Evolutionary conservation across 2,888 invertebrate genomes (phyloP).

Genomic region (Ennomos erosarius): DNA sequence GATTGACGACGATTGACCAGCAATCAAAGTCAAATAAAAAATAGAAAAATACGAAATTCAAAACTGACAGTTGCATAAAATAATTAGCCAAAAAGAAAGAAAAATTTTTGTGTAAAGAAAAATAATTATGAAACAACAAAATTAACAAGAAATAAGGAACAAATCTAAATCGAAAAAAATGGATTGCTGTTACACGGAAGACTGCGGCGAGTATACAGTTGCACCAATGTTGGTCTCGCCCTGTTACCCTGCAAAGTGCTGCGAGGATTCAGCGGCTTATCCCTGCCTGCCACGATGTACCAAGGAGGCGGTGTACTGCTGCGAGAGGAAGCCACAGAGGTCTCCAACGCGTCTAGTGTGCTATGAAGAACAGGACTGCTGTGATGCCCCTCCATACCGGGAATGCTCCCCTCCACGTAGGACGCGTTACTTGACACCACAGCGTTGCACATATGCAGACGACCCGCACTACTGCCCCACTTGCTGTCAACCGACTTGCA

Average conservation of each 20-base stretch:
- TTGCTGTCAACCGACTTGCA: slow-evolving; percentile 46
- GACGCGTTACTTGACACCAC: background rate
- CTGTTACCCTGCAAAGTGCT: slow-evolving; percentile 50
- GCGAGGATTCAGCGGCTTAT: slow-evolving; percentile 51
- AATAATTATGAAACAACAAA: slow-evolving; percentile 29
- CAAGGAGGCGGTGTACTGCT: slow-evolving; percentile 54
- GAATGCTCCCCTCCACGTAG: no score
- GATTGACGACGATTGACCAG: background rate
- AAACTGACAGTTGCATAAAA: slow-evolving; percentile 11
- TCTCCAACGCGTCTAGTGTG: slow-evolving; percentile 16
- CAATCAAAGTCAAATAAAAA: slow-evolving; percentile 5
- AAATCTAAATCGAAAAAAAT: slow-evolving; percentile 57
- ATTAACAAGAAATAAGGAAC: slow-evolving; percentile 10
- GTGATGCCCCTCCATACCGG: background rate
- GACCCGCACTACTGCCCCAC: slow-evolving; percentile 26
- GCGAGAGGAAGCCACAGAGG: slow-evolving; percentile 47
- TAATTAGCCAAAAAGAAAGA: slow-evolving; percentile 27
- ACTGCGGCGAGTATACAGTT: slow-evolving; percentile 60
- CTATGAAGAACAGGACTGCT: slow-evolving; percentile 24
- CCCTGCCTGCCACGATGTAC: slow-evolving; percentile 63
- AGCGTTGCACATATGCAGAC: slow-evolving; percentile 18
- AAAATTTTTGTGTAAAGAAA: slow-evolving; percentile 36
- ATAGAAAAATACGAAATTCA: slow-evolving; percentile 8
- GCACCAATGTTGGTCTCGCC: slow-evolving; percentile 60
- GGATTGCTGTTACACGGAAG: slow-evolving; percentile 61